Percentiles rank a stretch among this genome's conserved stretches.
Evolutionary conservation across 2,113 vertebrate genomes (phyloP).

Genomic region (Ibidorhyncha struthersii): DNA sequence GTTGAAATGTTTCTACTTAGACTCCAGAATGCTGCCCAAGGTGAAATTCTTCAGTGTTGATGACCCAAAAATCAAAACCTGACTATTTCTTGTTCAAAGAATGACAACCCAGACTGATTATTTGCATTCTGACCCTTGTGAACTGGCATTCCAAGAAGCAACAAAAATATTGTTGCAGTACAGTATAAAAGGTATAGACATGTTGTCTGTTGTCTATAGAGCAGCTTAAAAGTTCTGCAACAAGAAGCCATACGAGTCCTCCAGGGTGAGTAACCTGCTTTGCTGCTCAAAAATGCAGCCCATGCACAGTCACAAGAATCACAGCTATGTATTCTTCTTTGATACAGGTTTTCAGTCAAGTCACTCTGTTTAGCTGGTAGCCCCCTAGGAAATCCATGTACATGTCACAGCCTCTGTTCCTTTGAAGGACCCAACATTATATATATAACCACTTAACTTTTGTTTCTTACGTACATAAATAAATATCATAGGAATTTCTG

Average conservation of each 20-base stretch:
- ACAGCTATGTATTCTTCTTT: not conserved
- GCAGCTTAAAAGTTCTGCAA: not conserved
- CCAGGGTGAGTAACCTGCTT: not conserved
- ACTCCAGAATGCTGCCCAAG: not conserved
- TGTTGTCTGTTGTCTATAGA: not conserved
- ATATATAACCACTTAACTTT: not conserved
- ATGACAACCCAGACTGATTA: not conserved
- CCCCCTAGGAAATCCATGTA: not conserved
- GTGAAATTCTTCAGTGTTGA: not conserved
- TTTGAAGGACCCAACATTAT: not conserved
- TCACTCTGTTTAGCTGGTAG: not conserved
- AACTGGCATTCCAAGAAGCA: not conserved
- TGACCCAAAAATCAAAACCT: not conserved
- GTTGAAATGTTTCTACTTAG: not conserved
- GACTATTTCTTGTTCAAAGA: not conserved
- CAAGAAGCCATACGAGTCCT: not conserved
- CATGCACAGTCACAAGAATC: not conserved
- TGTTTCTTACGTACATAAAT: not conserved
- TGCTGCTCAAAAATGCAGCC: not conserved
- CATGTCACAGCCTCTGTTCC: fast-evolving
- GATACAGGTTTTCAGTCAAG: not conserved
- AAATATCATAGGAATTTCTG: not conserved
- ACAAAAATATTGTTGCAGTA: not conserved
- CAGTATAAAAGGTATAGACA: not conserved
- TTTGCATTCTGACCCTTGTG: not conserved